phyloP scores from a whole-genome alignment of 2,888 invertebrate genomes.

The Leptothorax acervorum region DNA sequence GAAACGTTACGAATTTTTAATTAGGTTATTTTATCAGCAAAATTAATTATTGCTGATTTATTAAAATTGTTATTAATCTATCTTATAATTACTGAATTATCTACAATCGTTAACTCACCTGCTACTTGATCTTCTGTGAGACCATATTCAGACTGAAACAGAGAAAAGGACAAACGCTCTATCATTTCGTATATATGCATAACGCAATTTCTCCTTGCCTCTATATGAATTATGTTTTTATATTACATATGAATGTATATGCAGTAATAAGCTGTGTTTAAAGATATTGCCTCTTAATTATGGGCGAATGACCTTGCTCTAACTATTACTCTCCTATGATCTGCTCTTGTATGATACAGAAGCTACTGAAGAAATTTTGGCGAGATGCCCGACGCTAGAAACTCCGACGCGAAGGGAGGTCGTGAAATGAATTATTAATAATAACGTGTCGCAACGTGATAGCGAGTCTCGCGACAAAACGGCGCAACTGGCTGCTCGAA shows the following conservation, averaged over 20 bases:
- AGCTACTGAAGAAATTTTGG: conserved; percentile 70
- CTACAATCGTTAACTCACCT: conserved; percentile 86
- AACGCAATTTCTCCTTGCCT: background rate
- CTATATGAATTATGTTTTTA: background rate
- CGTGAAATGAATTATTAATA: conserved; percentile 81
- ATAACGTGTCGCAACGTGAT: conserved; percentile 66
- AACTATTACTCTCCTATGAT: conserved; percentile 22
- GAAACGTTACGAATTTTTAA: background rate
- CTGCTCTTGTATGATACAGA: conserved; percentile 40
- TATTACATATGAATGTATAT: background rate
- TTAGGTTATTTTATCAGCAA: background rate
- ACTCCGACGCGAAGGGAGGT: conserved; percentile 63
- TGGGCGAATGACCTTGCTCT: conserved; percentile 31
- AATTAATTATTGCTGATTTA: background rate
- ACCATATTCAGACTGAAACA: conserved; percentile 93
- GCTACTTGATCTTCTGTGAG: conserved; percentile 96
- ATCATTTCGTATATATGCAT: background rate
- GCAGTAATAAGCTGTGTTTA: background rate
- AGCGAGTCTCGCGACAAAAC: conserved; percentile 4
- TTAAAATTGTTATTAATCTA: conserved; percentile 2
- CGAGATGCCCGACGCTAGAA: conserved; percentile 76
- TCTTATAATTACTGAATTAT: background rate
- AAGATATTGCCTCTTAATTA: background rate
- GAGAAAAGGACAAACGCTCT: conserved; percentile 71
- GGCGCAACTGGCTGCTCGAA: conserved; percentile 48